Evolutionary conservation across 1,140 invertebrate species (phyloP).

Genomic region (Thalassaphorura encarpata): DNA sequence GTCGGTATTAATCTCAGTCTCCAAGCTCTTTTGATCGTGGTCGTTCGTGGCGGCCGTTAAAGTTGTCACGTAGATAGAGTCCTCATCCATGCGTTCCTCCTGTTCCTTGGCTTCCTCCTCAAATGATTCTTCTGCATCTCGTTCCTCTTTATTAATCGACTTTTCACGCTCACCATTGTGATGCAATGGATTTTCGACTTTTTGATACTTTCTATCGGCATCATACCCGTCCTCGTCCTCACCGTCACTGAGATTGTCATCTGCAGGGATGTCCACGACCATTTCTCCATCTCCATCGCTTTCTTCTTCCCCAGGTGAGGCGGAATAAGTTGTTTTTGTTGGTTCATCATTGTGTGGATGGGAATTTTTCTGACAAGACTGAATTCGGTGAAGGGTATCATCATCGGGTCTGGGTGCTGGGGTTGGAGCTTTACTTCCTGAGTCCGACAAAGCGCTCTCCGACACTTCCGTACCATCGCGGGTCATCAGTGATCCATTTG

Average conservation of each 20-base stretch:
- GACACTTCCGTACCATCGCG: constrained; percentile 35
- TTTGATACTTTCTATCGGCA: not conserved
- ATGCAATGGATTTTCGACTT: constrained; percentile 3
- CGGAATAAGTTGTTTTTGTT: not conserved
- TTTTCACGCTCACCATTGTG: constrained; percentile 10
- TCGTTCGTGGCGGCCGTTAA: no score
- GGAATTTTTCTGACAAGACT: no score
- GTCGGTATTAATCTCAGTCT: constrained; percentile 10
- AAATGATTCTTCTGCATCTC: not conserved
- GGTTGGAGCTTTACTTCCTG: constrained; percentile 12
- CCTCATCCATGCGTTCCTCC: no score
- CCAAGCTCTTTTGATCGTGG: constrained; percentile 5
- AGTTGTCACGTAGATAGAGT: no score
- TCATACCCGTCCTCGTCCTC: constrained; percentile 2
- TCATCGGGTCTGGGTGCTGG: constrained; percentile 3
- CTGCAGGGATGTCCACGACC: no score
- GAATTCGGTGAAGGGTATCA: not conserved
- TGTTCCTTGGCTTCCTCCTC: no score
- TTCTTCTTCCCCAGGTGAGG: not conserved
- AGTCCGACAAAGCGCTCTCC: constrained; percentile 21
- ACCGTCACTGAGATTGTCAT: not conserved
- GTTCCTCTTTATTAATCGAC: not conserved
- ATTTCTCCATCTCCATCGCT: not conserved
- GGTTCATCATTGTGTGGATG: no score
- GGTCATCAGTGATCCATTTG: constrained; percentile 38